Conservation (phyloP, 92 coral and sea anemone species). For the Virgularia gustaviana region DNA sequence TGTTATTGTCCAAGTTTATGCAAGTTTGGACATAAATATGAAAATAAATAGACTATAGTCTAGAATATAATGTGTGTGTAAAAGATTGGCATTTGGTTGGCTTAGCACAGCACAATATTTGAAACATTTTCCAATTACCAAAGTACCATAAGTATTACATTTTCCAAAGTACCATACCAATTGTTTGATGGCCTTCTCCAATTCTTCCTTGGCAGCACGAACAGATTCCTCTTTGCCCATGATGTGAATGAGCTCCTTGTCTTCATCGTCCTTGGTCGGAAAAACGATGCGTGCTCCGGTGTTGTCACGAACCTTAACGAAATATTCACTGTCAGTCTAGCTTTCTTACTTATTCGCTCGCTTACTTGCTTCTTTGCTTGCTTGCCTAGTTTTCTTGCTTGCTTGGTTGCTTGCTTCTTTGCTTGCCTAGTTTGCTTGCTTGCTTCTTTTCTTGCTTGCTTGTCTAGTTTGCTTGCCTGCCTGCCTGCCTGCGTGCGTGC, state of each 20-base stretch:
- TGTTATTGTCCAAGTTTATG: background rate
- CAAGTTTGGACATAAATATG: background rate
- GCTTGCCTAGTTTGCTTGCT: no score
- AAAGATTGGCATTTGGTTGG: background rate
- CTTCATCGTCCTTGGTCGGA: slow-evolving; percentile 85
- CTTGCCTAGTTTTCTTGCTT: no score
- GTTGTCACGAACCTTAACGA: slow-evolving; percentile 64
- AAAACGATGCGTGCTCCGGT: slow-evolving; percentile 96
- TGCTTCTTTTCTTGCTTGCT: no score
- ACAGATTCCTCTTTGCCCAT: slow-evolving; percentile 91
- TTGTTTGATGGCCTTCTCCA: slow-evolving; percentile 86
- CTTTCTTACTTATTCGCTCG: no score
- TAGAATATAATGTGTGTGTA: background rate
- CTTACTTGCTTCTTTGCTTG: no score
- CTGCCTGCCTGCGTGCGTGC: no score
- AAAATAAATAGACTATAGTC: no score
- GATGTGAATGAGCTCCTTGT: slow-evolving; percentile 90
- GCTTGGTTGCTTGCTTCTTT: no score
- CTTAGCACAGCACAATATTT: background rate
- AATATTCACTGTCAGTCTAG: no score
- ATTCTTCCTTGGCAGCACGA: slow-evolving; percentile 84
- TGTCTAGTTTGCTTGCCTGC: no score
- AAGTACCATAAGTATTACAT: background rate
- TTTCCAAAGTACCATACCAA: slow-evolving; percentile 49
- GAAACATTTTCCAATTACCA: background rate